Evolutionary conservation across 30 jellyfish, hydroid and myxozoan species (phyloP).

Genomic region (Nemopilema nomurai): DNA sequence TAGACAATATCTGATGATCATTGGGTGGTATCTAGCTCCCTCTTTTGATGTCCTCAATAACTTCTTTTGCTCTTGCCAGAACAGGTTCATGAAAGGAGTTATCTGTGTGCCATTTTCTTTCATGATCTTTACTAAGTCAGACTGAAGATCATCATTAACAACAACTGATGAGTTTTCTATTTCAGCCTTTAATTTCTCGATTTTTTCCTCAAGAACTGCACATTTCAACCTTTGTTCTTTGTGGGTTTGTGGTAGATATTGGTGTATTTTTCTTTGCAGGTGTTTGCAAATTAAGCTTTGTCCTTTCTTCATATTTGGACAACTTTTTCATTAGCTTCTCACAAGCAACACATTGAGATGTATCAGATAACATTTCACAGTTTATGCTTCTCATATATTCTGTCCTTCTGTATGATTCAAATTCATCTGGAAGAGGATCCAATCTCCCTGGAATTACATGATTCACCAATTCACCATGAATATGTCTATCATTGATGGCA

Average conservation of each 20-base stretch:
- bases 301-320: not conserved
- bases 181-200: conserved; percentile 34
- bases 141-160: not conserved
- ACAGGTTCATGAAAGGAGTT: conserved; percentile 38
- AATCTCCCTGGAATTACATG: conserved; percentile 19
- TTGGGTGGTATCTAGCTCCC: conserved; percentile 55
- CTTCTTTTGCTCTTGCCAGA: conserved; percentile 47
- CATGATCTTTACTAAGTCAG: conserved; percentile 16
- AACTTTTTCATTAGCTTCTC: not conserved
- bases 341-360: not conserved
- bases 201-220: conserved; percentile 13
- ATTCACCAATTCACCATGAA: conserved; percentile 15
- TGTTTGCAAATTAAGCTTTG: conserved; percentile 24
- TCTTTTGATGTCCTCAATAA: not conserved
- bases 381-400: not conserved
- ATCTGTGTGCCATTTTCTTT: conserved; percentile 7
- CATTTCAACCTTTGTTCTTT: conserved; percentile 22
- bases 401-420: not conserved
- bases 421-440: not conserved
- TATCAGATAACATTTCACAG: not conserved
- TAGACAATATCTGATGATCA: conserved; percentile 49
- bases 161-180: conserved; percentile 7
- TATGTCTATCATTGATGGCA: conserved; percentile 26
- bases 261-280: conserved; percentile 34
- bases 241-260: conserved; percentile 32